These are phyloP conservation scores for Zaprionus obscuricornis DNA, from an alignment of 2,888 invertebrate species.

Conservation along the genomic window DNA sequence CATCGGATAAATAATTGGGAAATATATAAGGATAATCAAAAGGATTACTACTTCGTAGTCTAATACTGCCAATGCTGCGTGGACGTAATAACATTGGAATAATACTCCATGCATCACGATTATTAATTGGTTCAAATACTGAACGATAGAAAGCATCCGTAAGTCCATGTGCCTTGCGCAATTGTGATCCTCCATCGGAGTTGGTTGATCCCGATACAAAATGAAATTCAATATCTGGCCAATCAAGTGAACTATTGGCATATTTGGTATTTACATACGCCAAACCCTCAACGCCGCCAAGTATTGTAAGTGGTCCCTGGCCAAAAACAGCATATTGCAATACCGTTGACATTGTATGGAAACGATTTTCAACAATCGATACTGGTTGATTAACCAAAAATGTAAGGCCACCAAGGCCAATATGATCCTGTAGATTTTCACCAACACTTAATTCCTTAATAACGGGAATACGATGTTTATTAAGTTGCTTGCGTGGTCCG, in stretches of 20 bases:
- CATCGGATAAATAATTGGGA: conserved; percentile 94
- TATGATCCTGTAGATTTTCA: conserved; percentile 94
- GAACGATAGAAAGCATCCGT: conserved; percentile 89
- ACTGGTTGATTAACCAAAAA: conserved; percentile 91
- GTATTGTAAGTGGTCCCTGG: conserved; percentile 92
- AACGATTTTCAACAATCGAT: conserved; percentile 90
- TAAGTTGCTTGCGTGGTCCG: conserved; percentile 89
- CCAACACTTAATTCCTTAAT: conserved; percentile 93
- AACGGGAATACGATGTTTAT: conserved; percentile 90
- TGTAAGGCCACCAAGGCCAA: conserved; percentile 92
- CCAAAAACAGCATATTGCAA: conserved; percentile 93
- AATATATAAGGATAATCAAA: conserved; percentile 94
- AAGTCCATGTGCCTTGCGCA: conserved; percentile 91
- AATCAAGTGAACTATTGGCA: conserved; percentile 90
- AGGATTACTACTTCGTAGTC: conserved; percentile 92
- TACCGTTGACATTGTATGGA: conserved; percentile 91
- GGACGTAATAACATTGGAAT: conserved; percentile 94
- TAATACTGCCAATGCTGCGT: conserved; percentile 91
- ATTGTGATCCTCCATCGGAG: conserved; percentile 92
- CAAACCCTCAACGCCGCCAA: conserved; percentile 95
- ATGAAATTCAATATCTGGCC: conserved; percentile 95
- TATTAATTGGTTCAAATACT: conserved; percentile 90
- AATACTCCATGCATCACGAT: conserved; percentile 92
- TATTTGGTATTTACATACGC: conserved; percentile 95
- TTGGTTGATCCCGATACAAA: conserved; percentile 94